Evolutionary conservation across 2,113 vertebrate genomes (phyloP).

Genomic region (Actenoides lindsayi): DNA sequence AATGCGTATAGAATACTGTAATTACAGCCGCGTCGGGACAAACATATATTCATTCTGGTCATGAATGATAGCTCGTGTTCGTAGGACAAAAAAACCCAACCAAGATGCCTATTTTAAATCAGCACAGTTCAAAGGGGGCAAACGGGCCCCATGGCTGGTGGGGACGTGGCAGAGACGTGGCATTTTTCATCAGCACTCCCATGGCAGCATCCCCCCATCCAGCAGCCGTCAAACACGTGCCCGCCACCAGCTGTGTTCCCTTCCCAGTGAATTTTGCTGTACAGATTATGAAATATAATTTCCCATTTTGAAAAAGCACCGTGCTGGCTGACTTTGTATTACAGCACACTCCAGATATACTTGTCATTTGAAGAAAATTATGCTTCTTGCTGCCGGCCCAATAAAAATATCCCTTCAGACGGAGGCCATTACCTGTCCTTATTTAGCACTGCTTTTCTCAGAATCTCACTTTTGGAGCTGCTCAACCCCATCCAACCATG

Average conservation of each 20-base stretch:
- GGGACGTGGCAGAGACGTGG: background rate
- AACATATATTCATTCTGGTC: background rate
- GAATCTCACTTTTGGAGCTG: background rate
- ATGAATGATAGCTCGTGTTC: background rate
- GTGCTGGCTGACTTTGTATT: background rate
- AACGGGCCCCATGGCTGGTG: background rate
- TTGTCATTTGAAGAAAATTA: background rate
- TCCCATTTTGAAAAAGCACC: background rate
- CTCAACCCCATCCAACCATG: background rate
- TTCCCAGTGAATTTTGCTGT: background rate
- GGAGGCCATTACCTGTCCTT: background rate
- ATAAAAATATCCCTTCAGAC: background rate
- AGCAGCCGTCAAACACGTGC: background rate
- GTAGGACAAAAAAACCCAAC: background rate
- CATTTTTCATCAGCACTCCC: accelerated
- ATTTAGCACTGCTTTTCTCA: background rate
- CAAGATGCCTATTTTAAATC: background rate
- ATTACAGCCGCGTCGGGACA: background rate
- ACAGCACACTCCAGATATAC: background rate
- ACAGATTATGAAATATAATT: background rate
- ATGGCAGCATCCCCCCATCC: background rate
- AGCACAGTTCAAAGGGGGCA: background rate
- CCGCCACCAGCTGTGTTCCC: background rate
- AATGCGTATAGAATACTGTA: background rate
- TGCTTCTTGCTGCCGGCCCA: background rate